Evolutionary conservation across 2,113 vertebrate species (phyloP).

Genomic region (Dasypus novemcinctus): DNA sequence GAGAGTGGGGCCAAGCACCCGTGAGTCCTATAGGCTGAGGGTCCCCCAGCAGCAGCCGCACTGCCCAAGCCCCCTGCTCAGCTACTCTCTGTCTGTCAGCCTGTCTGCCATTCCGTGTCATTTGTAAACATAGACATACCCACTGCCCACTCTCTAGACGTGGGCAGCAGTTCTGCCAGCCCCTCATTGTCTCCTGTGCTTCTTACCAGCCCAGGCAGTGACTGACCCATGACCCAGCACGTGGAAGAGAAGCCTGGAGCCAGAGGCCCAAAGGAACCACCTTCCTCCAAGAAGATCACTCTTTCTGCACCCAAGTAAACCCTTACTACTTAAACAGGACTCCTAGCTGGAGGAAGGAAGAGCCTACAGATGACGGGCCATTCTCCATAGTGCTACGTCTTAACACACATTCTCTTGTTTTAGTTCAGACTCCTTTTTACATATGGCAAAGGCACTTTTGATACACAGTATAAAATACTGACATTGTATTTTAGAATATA

Average conservation of each 20-base stretch:
- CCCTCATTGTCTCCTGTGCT: conserved; percentile 77
- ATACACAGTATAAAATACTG: conserved; percentile 86
- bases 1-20: background rate
- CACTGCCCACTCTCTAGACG: background rate
- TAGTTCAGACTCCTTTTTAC: conserved; percentile 86
- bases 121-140: background rate
- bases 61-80: conserved; percentile 3
- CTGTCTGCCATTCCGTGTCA: background rate
- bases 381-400: conserved; percentile 44
- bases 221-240: conserved; percentile 86
- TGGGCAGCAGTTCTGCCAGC: background rate
- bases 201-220: conserved; percentile 91
- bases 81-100: background rate
- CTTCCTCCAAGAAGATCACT: background rate
- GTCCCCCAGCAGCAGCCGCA: conserved; percentile 54
- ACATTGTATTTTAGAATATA: conserved; percentile 82
- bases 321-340: background rate
- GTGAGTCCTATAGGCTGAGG: background rate
- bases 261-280: conserved; percentile 13
- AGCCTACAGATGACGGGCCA: background rate
- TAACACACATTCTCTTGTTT: conserved; percentile 55
- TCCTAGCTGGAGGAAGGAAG: background rate
- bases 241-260: conserved; percentile 47
- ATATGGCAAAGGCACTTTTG: conserved; percentile 89
- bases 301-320: background rate